Conservation (phyloP, 2,797 vertebrate species). For the Xerus rutilus region DNA sequence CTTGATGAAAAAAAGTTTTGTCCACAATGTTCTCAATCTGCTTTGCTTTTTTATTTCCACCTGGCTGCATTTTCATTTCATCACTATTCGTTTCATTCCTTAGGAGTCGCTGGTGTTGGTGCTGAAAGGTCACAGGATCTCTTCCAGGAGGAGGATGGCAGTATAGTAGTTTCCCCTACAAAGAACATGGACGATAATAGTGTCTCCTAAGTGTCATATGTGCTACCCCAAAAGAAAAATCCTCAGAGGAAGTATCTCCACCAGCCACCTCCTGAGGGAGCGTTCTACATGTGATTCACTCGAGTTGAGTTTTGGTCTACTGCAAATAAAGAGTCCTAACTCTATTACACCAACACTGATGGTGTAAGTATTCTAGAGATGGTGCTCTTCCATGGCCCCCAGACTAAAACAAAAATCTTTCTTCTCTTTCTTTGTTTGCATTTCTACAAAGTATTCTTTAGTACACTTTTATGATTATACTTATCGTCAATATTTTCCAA, state of each 20-base stretch:
- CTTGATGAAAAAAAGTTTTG: constrained; percentile 97
- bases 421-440: neutral
- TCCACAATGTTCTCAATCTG: constrained; percentile 97
- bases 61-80: constrained; percentile 54
- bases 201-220: accelerated
- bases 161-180: constrained; percentile 96
- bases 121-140: constrained; percentile 92
- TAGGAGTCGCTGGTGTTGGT: constrained; percentile 87
- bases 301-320: neutral
- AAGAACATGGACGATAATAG: neutral
- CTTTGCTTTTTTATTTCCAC: constrained; percentile 86
- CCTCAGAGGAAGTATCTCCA: neutral
- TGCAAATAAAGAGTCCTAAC: neutral
- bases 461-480: neutral
- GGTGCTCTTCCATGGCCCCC: no score
- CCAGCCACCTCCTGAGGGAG: neutral
- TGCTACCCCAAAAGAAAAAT: neutral
- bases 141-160: constrained; percentile 95
- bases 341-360: neutral
- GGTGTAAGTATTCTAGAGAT: neutral
- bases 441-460: neutral
- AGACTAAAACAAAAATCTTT: neutral
- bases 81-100: constrained; percentile 58
- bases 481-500: neutral
- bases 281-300: no score